phyloP scores from a whole-genome alignment of 35 echinoderm and acorn worm genomes.

The Apostichopus japonicus region DNA sequence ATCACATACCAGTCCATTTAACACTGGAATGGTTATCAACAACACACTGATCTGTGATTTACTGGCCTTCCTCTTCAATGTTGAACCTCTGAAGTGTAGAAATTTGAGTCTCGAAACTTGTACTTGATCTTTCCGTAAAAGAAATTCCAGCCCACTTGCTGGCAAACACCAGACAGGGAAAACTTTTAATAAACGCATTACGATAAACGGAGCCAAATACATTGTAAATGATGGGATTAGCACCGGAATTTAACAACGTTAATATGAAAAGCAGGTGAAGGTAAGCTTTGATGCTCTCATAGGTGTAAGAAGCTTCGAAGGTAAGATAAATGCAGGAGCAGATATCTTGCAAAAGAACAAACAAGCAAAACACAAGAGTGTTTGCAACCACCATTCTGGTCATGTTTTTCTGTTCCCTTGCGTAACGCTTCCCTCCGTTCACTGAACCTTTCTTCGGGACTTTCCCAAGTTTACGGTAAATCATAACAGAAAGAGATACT shows the following conservation, averaged over 20 bases:
- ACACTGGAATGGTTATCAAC: too few relatives aligned
- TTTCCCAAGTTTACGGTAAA: neutral
- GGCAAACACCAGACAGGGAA: neutral
- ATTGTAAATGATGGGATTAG: constrained; percentile 20
- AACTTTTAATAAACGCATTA: neutral
- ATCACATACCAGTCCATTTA: too few relatives aligned
- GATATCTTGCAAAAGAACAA: neutral
- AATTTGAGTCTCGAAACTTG: constrained; percentile 16
- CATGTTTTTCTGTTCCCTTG: neutral
- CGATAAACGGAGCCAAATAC: constrained; percentile 2
- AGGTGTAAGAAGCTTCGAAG: too few relatives aligned
- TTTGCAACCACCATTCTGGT: neutral
- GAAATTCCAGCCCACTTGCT: neutral
- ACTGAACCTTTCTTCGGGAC: neutral
- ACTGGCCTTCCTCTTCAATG: neutral
- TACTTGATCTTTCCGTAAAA: neutral
- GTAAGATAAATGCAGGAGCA: neutral
- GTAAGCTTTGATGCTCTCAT: neutral
- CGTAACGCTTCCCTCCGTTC: neutral
- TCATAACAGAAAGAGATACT: neutral
- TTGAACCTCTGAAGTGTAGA: constrained; percentile 17
- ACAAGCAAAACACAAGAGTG: neutral
- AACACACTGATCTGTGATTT: too few relatives aligned
- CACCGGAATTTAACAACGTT: neutral
- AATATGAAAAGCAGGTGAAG: neutral